phyloP scores from a whole-genome alignment of 2,888 invertebrate genomes.

The Metallyticus violacea region DNA sequence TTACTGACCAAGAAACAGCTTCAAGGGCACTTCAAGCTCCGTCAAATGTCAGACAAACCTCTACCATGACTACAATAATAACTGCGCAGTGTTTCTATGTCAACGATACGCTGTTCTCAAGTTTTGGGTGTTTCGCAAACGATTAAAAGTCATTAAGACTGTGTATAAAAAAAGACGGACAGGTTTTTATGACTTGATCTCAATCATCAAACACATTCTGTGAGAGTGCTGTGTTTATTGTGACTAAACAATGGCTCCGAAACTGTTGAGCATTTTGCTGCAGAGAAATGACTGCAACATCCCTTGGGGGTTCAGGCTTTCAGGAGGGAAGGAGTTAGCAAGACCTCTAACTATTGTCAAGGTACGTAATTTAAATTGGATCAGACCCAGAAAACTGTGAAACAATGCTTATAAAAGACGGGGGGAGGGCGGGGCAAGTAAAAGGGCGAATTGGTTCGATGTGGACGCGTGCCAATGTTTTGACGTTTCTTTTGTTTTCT shows the following conservation, averaged over 20 bases:
- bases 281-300: slow-evolving; percentile 37
- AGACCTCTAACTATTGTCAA: slow-evolving; percentile 9
- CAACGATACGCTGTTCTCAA: no score
- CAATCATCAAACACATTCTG: no score
- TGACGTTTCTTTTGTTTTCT: background rate
- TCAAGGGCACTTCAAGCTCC: no score
- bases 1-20: background rate
- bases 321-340: background rate
- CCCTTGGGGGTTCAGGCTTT: slow-evolving; percentile 35
- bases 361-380: slow-evolving; percentile 14
- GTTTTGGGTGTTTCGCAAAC: background rate
- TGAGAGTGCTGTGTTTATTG: no score
- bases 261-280: slow-evolving; percentile 37
- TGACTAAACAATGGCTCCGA: slow-evolving; percentile 12
- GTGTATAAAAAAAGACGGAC: no score
- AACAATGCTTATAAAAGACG: background rate
- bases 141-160: no score
- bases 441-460: background rate
- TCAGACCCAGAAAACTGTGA: no score
- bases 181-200: no score
- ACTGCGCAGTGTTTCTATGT: no score
- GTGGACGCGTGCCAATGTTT: background rate
- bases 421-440: no score
- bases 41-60: no score
- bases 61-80: no score